phyloP scores from a whole-genome alignment of 2,888 invertebrate genomes.

The Laothoe populi region DNA sequence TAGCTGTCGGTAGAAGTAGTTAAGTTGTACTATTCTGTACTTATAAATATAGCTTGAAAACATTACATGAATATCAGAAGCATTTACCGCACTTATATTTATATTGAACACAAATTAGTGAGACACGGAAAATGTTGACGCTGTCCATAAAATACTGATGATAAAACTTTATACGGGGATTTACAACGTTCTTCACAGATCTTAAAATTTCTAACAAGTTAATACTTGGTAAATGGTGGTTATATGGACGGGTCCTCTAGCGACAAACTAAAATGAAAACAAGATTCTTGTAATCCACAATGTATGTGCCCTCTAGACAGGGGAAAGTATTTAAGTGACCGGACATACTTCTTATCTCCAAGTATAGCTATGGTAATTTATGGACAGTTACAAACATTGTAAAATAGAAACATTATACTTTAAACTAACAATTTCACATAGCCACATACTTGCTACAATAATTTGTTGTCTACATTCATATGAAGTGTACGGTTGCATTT shows the following conservation, averaged over 20 bases:
- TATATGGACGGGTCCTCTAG: not conserved
- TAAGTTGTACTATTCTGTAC: slow-evolving; percentile 19
- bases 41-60: slow-evolving; percentile 5
- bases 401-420: not conserved
- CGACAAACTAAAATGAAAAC: not conserved
- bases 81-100: not conserved
- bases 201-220: too few relatives aligned
- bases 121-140: not conserved
- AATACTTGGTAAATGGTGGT: not conserved
- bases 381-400: not conserved
- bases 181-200: too few relatives aligned
- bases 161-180: not conserved
- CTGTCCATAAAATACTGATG: slow-evolving; percentile 2
- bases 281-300: not conserved
- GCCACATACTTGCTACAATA: not conserved
- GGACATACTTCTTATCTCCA: too few relatives aligned
- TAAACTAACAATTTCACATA: not conserved
- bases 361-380: not conserved
- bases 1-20: not conserved
- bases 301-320: not conserved
- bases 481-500: not conserved
- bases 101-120: not conserved
- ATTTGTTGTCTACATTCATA: not conserved
- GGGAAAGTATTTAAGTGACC: too few relatives aligned
- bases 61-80: not conserved